Percentiles rank a stretch among this genome's conserved stretches.
Evolutionary conservation across 2,797 vertebrate species (phyloP).

Genomic region (Allobates femoralis): DNA sequence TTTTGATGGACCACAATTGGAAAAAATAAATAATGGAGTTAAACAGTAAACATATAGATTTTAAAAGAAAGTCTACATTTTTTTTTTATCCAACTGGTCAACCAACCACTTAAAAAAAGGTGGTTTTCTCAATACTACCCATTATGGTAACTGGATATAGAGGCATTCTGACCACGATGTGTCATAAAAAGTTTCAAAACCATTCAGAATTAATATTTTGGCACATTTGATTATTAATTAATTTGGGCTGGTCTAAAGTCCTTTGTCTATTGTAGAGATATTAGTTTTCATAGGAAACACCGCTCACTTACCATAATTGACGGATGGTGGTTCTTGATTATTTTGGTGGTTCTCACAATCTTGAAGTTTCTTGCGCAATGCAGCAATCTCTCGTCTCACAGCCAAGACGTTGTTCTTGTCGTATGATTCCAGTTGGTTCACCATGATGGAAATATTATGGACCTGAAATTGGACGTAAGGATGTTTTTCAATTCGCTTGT

Average conservation of each 20-base stretch:
- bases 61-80: too few relatives aligned
- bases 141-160: too few relatives aligned
- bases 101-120: too few relatives aligned
- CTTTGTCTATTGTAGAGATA: not conserved
- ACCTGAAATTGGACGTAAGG: not conserved
- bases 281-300: not conserved
- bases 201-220: not conserved
- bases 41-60: too few relatives aligned
- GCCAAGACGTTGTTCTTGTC: conserved; percentile 57
- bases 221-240: not conserved
- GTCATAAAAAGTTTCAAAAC: not conserved
- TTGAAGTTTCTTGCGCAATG: conserved; percentile 31
- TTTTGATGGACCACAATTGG: too few relatives aligned
- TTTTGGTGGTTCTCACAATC: conserved; percentile 32
- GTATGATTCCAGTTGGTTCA: conserved; percentile 45
- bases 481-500: not conserved
- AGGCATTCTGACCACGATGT: too few relatives aligned
- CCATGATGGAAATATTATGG: conserved; percentile 44
- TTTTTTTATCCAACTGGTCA: too few relatives aligned
- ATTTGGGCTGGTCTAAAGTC: too few relatives aligned
- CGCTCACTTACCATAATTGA: conserved; percentile 31
- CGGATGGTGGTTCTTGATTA: not conserved
- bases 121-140: too few relatives aligned
- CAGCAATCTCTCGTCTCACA: conserved; percentile 29
- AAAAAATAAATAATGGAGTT: too few relatives aligned